Conservation (phyloP, 1,140 invertebrate species). For the Acromyrmex heyeri region DNA sequence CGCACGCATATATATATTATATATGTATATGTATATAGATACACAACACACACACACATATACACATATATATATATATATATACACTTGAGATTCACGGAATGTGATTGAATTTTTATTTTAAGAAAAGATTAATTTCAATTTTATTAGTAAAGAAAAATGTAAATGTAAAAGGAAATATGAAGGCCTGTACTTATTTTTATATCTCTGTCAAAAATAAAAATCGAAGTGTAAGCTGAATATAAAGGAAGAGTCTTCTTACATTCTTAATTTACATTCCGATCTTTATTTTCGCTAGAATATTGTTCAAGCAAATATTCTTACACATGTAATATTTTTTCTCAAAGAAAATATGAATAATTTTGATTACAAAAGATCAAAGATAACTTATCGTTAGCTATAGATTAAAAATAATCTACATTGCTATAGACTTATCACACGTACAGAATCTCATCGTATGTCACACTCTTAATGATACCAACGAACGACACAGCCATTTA, state of each 20-base stretch:
- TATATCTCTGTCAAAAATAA: too few relatives aligned
- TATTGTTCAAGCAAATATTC: neutral
- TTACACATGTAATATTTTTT: neutral
- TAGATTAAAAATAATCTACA: neutral
- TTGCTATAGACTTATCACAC: slow-evolving; percentile 24
- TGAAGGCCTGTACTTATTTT: neutral
- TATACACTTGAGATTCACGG: neutral
- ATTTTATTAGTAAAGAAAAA: neutral
- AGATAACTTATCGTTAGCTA: neutral
- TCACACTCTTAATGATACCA: slow-evolving; percentile 15
- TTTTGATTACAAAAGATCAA: neutral
- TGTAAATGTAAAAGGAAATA: neutral
- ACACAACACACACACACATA: too few relatives aligned
- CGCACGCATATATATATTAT: too few relatives aligned
- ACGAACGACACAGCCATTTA: slow-evolving; percentile 52
- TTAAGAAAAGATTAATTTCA: neutral
- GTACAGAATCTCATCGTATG: slow-evolving; percentile 37
- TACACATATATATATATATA: too few relatives aligned
- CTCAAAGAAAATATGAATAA: neutral
- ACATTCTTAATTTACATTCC: too few relatives aligned
- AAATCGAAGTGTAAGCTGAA: neutral
- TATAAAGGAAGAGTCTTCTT: too few relatives aligned
- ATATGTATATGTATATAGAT: too few relatives aligned
- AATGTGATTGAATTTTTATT: slow-evolving; percentile 20
- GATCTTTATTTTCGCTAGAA: too few relatives aligned